These are phyloP conservation scores for Ophraella communa DNA, from an alignment of 2,888 invertebrate genomes.

Conservation along the genomic window DNA sequence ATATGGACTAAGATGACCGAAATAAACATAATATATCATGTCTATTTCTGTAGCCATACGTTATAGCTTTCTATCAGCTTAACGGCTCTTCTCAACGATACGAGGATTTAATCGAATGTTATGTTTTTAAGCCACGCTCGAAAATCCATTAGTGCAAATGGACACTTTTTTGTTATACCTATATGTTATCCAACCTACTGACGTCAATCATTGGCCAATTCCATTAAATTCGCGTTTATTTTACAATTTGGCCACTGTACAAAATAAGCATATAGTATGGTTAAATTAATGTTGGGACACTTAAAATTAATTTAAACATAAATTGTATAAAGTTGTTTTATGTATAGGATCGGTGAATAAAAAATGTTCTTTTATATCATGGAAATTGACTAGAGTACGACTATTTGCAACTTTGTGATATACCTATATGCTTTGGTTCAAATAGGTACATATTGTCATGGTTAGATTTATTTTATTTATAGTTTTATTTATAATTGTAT, in stretches of 20 bases:
- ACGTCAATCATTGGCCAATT: neutral
- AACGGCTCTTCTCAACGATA: neutral
- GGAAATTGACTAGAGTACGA: no score
- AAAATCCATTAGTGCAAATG: slow-evolving; percentile 2
- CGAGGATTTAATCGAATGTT: neutral
- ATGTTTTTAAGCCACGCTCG: neutral
- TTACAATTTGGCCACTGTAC: neutral
- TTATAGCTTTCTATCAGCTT: neutral
- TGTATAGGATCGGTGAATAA: no score
- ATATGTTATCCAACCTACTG: neutral
- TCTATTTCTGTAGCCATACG: neutral
- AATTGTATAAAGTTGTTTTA: no score
- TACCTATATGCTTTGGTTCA: no score
- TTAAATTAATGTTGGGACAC: neutral
- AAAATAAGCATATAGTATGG: neutral
- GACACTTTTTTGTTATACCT: slow-evolving; percentile 1
- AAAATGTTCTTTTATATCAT: no score
- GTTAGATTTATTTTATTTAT: no score
- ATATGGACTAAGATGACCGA: no score
- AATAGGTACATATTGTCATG: no score
- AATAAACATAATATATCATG: no score
- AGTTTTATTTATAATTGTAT: no score
- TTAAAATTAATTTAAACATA: neutral
- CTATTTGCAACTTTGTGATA: no score
- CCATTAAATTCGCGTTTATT: neutral